phyloP scores from a whole-genome alignment of 2,113 vertebrate species.

The Perccottus glenii region DNA sequence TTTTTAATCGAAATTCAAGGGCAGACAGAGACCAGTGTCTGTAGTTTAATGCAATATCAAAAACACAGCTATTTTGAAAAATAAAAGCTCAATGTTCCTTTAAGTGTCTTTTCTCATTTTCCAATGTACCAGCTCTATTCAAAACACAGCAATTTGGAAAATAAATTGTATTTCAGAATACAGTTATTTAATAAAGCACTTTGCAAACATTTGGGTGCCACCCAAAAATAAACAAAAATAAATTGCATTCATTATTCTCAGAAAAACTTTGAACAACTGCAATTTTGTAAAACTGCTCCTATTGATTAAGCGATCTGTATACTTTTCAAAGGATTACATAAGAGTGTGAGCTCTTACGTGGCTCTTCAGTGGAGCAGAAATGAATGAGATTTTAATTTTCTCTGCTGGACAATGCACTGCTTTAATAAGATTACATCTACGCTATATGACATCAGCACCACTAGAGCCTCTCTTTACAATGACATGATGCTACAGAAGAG shows the following conservation, averaged over 20 bases:
- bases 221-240: neutral
- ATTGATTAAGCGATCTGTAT: neutral
- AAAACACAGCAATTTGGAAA: conserved; percentile 4
- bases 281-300: conserved; percentile 6
- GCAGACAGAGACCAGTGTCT: neutral
- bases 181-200: conserved; percentile 7
- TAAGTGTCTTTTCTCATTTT: neutral
- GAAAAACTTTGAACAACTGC: neutral
- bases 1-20: neutral
- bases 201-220: neutral
- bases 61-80: neutral
- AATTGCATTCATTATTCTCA: neutral
- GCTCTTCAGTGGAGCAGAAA: neutral
- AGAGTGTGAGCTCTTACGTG: neutral
- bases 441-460: neutral
- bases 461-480: conserved; percentile 13
- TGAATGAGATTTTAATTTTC: conserved; percentile 3
- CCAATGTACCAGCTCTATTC: neutral
- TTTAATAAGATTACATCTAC: conserved; percentile 1
- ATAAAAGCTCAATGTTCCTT: neutral
- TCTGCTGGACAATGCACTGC: neutral
- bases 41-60: neutral
- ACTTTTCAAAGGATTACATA: conserved; percentile 6
- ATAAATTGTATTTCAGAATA: conserved; percentile 9
- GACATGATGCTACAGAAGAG: neutral